Evolutionary conservation across 2,888 invertebrate species (phyloP).

Genomic region (Flexamia atlantica): DNA sequence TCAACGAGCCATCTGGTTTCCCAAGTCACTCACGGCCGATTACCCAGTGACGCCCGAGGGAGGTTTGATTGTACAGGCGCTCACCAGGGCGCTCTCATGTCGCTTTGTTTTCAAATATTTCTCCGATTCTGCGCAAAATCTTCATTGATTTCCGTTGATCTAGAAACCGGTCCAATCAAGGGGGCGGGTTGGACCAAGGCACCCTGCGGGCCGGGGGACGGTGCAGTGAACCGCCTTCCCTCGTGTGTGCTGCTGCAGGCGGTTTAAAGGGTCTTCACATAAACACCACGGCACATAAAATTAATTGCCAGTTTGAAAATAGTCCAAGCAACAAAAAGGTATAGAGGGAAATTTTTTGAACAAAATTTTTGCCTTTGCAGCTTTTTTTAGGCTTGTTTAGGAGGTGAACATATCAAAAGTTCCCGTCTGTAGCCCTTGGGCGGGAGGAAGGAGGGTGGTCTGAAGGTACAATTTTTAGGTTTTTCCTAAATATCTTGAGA

Average conservation of each 20-base stretch:
- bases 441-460: too few species aligned
- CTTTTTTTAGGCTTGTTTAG: too few species aligned
- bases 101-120: conserved; percentile 60
- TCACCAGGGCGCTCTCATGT: conserved; percentile 17
- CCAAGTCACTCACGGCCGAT: conserved; percentile 4
- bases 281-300: neutral
- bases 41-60: conserved; percentile 20
- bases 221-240: neutral
- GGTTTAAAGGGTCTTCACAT: neutral
- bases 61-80: conserved; percentile 45
- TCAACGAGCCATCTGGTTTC: too few species aligned
- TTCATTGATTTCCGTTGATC: conserved; percentile 54
- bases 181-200: neutral
- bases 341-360: too few species aligned
- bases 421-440: too few species aligned
- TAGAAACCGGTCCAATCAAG: conserved; percentile 48
- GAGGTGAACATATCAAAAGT: too few species aligned
- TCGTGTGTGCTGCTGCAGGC: neutral
- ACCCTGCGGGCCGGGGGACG: neutral
- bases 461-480: too few species aligned
- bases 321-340: too few species aligned
- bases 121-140: conserved; percentile 53
- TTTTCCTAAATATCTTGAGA: too few species aligned
- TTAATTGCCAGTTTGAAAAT: too few species aligned
- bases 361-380: too few species aligned